A percentile compares a stretch with the other conserved stretches of the same genome.
Conservation (phyloP, 2,797 vertebrate species). For the Ciconia nigra region DNA sequence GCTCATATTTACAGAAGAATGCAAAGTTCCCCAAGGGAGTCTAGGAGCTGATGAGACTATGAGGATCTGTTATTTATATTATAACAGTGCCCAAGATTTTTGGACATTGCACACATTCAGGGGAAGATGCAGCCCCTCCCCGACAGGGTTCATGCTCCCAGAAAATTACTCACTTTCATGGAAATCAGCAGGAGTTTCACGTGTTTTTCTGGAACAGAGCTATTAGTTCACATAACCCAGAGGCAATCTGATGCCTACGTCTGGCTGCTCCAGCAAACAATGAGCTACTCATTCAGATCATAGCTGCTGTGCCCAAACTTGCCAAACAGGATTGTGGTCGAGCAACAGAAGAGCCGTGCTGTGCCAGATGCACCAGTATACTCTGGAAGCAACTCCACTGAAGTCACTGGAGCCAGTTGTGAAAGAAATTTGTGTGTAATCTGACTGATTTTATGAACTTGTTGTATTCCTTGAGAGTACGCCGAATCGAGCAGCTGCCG, state of each 20-base stretch:
- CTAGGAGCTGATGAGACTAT: slow-evolving; percentile 44
- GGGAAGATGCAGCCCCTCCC: background rate
- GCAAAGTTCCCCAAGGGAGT: slow-evolving; percentile 51
- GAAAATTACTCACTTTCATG: slow-evolving; percentile 17
- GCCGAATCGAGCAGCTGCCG: background rate
- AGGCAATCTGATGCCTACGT: background rate
- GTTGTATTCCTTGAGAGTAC: background rate
- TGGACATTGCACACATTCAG: background rate
- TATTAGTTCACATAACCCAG: slow-evolving; percentile 5
- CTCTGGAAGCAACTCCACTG: background rate
- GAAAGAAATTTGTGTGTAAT: background rate
- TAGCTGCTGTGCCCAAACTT: background rate
- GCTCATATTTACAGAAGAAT: slow-evolving; percentile 61
- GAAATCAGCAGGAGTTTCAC: slow-evolving; percentile 16
- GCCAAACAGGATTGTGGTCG: background rate
- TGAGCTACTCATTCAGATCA: background rate
- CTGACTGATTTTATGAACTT: background rate
- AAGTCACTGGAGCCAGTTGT: background rate
- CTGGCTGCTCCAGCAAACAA: slow-evolving; percentile 21
- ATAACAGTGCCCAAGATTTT: slow-evolving; percentile 15
- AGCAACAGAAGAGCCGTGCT: background rate
- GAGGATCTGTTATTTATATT: slow-evolving; percentile 56
- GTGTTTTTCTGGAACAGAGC: slow-evolving; percentile 1
- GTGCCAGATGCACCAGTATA: background rate
- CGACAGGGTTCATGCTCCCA: background rate